Conservation (phyloP, 2,797 vertebrate species). For the Lithobates pipiens region DNA sequence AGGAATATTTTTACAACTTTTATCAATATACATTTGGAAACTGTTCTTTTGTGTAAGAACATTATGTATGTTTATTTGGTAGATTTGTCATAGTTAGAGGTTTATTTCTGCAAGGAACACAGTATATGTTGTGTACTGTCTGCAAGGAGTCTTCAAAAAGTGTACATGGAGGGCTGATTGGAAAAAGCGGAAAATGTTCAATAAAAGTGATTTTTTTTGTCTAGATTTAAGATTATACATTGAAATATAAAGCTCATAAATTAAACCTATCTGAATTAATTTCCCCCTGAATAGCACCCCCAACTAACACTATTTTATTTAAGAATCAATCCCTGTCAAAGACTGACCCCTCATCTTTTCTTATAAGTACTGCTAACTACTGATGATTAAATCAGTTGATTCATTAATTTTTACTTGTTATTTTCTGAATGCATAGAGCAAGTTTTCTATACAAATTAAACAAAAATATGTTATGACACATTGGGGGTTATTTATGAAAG, state of each 20-base stretch:
- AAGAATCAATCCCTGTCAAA: too few relatives aligned
- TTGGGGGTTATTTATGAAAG: too few relatives aligned
- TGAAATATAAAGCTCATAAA: too few relatives aligned
- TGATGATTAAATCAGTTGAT: neutral
- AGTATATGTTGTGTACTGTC: neutral
- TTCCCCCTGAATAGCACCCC: too few relatives aligned
- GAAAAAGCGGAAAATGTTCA: neutral
- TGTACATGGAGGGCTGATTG: neutral
- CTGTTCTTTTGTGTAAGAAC: constrained; percentile 6
- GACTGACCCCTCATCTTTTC: too few relatives aligned
- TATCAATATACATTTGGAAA: constrained; percentile 10
- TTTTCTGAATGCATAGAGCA: too few relatives aligned
- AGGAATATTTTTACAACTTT: constrained; percentile 17
- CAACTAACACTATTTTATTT: too few relatives aligned
- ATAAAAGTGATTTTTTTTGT: too few relatives aligned
- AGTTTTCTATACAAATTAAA: too few relatives aligned
- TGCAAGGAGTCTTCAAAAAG: neutral
- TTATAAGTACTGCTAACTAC: neutral
- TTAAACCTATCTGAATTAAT: too few relatives aligned
- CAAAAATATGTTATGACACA: too few relatives aligned
- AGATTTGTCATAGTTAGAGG: neutral
- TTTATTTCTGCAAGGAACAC: neutral
- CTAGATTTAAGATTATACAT: too few relatives aligned
- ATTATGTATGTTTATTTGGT: neutral
- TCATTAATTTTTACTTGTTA: neutral